phyloP scores from a whole-genome alignment of 92 coral and sea anemone genomes.

The Epizoanthus fatuus region DNA sequence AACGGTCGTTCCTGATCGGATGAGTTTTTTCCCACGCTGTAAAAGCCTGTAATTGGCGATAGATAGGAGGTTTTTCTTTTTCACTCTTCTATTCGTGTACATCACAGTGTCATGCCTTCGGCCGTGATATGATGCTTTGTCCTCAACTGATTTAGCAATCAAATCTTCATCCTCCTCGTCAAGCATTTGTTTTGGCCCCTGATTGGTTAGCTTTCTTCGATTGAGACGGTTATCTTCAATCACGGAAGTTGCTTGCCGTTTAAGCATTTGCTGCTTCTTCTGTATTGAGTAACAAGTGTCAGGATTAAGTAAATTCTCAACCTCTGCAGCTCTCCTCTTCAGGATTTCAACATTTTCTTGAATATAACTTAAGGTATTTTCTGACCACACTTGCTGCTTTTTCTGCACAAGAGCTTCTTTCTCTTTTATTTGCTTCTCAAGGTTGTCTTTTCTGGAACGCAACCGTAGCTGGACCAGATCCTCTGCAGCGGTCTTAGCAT shows the following conservation, averaged over 20 bases:
- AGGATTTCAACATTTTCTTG: slow-evolving; percentile 10
- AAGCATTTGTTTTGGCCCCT: slow-evolving; percentile 46
- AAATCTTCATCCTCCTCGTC: slow-evolving; percentile 58
- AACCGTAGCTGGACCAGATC: slow-evolving; percentile 34
- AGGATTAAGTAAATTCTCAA: slow-evolving; percentile 19
- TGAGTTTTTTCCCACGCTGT: slow-evolving; percentile 28
- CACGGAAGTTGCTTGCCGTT: slow-evolving; percentile 49
- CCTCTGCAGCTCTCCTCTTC: slow-evolving; percentile 18
- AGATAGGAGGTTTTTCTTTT: slow-evolving; percentile 48
- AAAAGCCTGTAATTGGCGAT: slow-evolving; percentile 33
- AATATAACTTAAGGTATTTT: slow-evolving; percentile 28
- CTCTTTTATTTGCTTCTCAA: slow-evolving; percentile 17
- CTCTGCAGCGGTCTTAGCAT: slow-evolving; percentile 20
- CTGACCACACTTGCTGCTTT: slow-evolving; percentile 31
- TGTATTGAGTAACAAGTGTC: slow-evolving; percentile 31
- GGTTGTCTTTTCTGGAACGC: slow-evolving; percentile 22
- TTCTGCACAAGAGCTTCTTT: slow-evolving; percentile 12
- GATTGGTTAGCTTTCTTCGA: slow-evolving; percentile 39
- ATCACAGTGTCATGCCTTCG: slow-evolving; percentile 50
- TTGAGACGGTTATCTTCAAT: slow-evolving; percentile 45
- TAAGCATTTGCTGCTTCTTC: slow-evolving; percentile 49
- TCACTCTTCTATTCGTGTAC: slow-evolving; percentile 47
- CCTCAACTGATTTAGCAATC: slow-evolving; percentile 44
- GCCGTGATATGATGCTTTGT: slow-evolving; percentile 42
- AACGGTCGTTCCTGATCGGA: slow-evolving; percentile 53